These are phyloP conservation scores for Xyrauchen texanus DNA, from an alignment of 2,113 vertebrate species.

Conservation along the genomic window DNA sequence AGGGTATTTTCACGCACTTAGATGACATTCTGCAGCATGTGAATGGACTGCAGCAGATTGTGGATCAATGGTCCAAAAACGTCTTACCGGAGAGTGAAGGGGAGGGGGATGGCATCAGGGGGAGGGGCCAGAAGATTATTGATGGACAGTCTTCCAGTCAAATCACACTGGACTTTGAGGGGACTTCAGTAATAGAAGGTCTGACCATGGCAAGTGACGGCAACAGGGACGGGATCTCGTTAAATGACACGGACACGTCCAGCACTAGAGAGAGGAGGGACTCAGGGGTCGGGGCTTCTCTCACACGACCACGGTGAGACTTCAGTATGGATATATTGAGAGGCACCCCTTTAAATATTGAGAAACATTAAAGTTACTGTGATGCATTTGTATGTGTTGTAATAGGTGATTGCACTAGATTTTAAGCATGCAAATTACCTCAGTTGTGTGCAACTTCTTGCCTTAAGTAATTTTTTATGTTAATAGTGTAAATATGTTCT, in stretches of 20 bases:
- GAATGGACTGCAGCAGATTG: constrained; percentile 87
- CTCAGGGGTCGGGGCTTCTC: constrained; percentile 92
- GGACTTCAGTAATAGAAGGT: constrained; percentile 80
- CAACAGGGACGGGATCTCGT: constrained; percentile 86
- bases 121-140: constrained; percentile 68
- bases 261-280: constrained; percentile 90
- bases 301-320: constrained; percentile 88
- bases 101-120: constrained; percentile 52
- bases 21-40: constrained; percentile 94
- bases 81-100: constrained; percentile 77
- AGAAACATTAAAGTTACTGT: too few relatives aligned
- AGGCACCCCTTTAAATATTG: too few relatives aligned
- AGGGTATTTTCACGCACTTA: constrained; percentile 87
- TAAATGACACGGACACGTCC: constrained; percentile 85
- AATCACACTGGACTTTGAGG: constrained; percentile 89
- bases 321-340: neutral
- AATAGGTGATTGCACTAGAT: too few relatives aligned
- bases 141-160: constrained; percentile 74
- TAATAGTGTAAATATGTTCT: too few relatives aligned
- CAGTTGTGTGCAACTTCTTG: too few relatives aligned
- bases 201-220: constrained; percentile 73
- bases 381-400: too few relatives aligned
- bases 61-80: constrained; percentile 89
- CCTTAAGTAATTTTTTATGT: too few relatives aligned
- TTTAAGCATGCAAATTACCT: too few relatives aligned